Evolutionary conservation across 2,888 invertebrate genomes (phyloP), one percentile per base, ranked within the genome.

Genomic region (Leucophenga montana): DNA sequence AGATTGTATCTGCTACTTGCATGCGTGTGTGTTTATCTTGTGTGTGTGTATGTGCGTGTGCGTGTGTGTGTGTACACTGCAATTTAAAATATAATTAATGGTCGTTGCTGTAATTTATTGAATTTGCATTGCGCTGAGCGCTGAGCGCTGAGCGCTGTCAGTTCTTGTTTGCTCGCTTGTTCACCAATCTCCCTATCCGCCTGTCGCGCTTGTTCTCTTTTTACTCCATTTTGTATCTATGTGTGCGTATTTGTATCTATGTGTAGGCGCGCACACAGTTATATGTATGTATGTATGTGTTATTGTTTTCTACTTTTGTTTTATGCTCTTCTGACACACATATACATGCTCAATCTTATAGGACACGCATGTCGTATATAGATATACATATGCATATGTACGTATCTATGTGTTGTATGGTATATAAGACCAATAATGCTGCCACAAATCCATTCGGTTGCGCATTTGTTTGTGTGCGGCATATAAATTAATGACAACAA

Each of bases 1-100:
- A 2, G 16, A n/a, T 18, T 50, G 16, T 18, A 50, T 50, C 50
- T 18, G 11, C 39, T 11, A 11, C 39, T 39, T 67, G 39, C 65
- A 46, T 44, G 18, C 33, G 39, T 54, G 20, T n/a, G 11, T 59
- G 44, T 18, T 13, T 33, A n/a, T n/a, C n/a, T n/a, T 66, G 18
- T 54, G 44, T 61, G 11, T 59, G 14, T 39, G 56, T 59, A 66
- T 67, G 61, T 66, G 50, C 54, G 27, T 53, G 48, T 67, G 53
- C 27, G n/a, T 18, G 16, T 39, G 64, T 69, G 68, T 75, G 73
- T 77, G 77, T 79, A 74, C 70, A 74, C 75, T 84, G 85, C 80
- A 85, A 85, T 82, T 82, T 84, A 82, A 82, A 82, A 82, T 82
- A 85, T 82, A 85, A 82, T 82, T 82, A 82, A 82, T 82, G 82